phyloP scores from a whole-genome alignment of 2,888 invertebrate species.

The Dione vanillae region DNA sequence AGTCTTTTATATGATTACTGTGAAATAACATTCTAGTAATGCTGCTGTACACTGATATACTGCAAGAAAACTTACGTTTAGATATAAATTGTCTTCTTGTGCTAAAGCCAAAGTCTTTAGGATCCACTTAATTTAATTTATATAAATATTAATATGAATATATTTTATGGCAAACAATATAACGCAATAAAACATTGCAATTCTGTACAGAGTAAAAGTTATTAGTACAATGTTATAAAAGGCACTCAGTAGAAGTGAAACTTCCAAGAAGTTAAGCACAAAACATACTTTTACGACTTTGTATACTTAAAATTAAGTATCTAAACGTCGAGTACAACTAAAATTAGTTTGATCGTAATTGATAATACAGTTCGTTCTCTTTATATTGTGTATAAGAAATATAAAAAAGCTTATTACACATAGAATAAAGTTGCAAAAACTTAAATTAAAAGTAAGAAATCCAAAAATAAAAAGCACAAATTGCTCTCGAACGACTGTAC shows the following conservation, averaged over 20 bases:
- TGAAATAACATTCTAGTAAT: constrained; percentile 3
- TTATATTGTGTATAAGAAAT: neutral
- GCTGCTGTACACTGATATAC: too few species aligned
- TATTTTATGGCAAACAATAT: too few species aligned
- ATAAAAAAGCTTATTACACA: neutral
- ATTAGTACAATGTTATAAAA: neutral
- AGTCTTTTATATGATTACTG: constrained; percentile 31
- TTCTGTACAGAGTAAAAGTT: too few species aligned
- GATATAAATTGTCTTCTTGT: too few species aligned
- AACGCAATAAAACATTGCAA: too few species aligned
- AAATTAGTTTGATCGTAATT: too few species aligned
- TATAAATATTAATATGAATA: too few species aligned
- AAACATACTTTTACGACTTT: neutral
- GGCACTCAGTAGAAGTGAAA: neutral
- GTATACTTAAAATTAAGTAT: neutral
- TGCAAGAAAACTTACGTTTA: too few species aligned
- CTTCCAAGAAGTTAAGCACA: neutral
- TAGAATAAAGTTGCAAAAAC: neutral
- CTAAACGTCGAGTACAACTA: too few species aligned
- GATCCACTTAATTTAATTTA: too few species aligned
- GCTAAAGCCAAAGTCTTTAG: too few species aligned
- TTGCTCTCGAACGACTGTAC: neutral
- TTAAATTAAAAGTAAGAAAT: neutral
- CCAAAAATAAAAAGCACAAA: constrained; percentile 7
- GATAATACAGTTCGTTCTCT: too few species aligned